Base-by-base conservation (phyloP, 2,888 invertebrate species). In the Ischnus inquisitorius region DNA sequence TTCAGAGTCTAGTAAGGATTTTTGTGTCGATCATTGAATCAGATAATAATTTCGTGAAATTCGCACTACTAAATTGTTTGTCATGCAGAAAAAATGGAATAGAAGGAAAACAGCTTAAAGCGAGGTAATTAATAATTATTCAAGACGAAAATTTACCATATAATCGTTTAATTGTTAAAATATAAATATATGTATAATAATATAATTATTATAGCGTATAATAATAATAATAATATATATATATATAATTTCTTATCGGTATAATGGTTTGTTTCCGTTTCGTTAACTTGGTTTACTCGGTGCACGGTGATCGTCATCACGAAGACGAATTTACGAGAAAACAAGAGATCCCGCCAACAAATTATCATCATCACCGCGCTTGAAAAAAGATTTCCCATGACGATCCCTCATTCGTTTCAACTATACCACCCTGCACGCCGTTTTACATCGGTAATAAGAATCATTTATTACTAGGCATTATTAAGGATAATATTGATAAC, bases 161-260 rank as follows among this genome's bases (percentile, higher is more conserved):
- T 90, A 90, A 90, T 91, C 86, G 89, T 92, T 92, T 92, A 92
- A 91, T 92, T 91, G 91, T 89, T 92, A 92, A 92, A 92, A 92
- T 92, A 92, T 92, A 92, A 92, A 92, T 92, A 91, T 91, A 90
- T 90, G 88, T 90, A 87, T 90, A 89, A 87, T 88, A 87, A 83
- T 87, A 87, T 87, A 86, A 85, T 88, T 86, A 87, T 87, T 83
- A 85, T 87, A 87, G 88, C 74, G 84, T 89, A 90, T 88, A 90
- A 90, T 90, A 84, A 89, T 90, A 86, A 80, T 88, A 87, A 85
- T 84, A 57, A 68, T 68, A 78, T 57, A 81, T 79, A 79, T 85
- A 82, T 83, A 84, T 86, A 88, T 89, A 90, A 89, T 91, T 88
- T 86, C 84, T 85, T 88, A 91, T 89, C 89, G 88, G 88, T 89